Conservation (phyloP, 1,140 invertebrate genomes). For the Rhizoglyphus robini region DNA sequence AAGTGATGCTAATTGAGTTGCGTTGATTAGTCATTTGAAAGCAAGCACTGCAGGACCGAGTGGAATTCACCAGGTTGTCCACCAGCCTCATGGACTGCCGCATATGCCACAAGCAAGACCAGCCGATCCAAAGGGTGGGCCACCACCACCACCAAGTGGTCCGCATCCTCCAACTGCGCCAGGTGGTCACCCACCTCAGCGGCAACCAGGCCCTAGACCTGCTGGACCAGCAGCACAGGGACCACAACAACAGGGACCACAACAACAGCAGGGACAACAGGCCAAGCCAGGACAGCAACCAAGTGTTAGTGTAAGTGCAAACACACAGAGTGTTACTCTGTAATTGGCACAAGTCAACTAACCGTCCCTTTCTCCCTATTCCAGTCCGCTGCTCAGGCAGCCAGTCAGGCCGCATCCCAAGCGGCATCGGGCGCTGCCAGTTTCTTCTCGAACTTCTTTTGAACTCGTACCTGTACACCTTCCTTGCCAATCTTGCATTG, state of each 20-base stretch:
- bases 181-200: neutral
- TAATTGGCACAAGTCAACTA: neutral
- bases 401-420: constrained; percentile 18
- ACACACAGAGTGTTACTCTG: neutral
- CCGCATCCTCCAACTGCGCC: neutral
- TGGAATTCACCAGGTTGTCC: neutral
- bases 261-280: constrained; percentile 20
- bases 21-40: constrained; percentile 16
- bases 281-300: neutral
- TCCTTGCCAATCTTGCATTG: too few relatives aligned
- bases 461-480: too few relatives aligned
- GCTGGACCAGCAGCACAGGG: neutral
- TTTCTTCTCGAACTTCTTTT: constrained; percentile 25
- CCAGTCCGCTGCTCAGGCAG: neutral
- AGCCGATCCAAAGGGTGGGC: neutral
- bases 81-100: neutral
- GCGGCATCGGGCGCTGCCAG: constrained; percentile 20
- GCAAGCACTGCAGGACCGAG: neutral
- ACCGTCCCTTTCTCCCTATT: too few relatives aligned
- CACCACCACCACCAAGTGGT: neutral
- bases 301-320: neutral
- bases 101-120: neutral
- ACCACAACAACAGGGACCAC: constrained; percentile 19
- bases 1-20: neutral
- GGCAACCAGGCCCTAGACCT: neutral